Conservation (phyloP, 2,888 invertebrate species). For the Caenorhabditis sinica region DNA sequence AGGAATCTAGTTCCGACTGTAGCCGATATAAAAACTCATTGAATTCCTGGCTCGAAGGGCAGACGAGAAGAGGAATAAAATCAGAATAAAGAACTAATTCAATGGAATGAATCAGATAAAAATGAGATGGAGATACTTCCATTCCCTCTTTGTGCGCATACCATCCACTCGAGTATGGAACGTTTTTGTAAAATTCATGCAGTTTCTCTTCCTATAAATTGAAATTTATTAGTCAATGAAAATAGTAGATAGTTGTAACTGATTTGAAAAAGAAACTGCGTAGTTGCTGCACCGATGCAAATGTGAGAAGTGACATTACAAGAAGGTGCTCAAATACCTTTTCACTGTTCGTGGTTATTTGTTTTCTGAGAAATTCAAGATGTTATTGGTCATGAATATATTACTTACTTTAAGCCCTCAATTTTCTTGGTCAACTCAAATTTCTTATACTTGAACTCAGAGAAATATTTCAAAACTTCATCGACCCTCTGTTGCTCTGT, state of each 20-base stretch:
- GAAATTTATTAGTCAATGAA: not conserved
- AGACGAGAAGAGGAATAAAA: slow-evolving; percentile 52
- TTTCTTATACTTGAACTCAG: slow-evolving; percentile 41
- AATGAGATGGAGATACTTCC: slow-evolving; percentile 30
- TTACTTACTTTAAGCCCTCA: slow-evolving; percentile 17
- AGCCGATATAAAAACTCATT: slow-evolving; percentile 15
- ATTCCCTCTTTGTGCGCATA: slow-evolving; percentile 27
- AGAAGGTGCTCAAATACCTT: slow-evolving; percentile 46
- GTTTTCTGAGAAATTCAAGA: not conserved
- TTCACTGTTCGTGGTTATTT: slow-evolving; percentile 19
- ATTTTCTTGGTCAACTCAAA: slow-evolving; percentile 32
- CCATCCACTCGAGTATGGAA: slow-evolving; percentile 48
- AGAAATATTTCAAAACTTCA: slow-evolving; percentile 32
- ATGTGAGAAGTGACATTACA: slow-evolving; percentile 30
- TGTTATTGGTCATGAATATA: not conserved
- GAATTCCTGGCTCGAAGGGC: slow-evolving; percentile 46
- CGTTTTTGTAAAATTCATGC: slow-evolving; percentile 34
- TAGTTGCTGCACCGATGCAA: slow-evolving; percentile 29
- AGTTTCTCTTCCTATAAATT: slow-evolving; percentile 11
- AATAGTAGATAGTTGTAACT: not conserved
- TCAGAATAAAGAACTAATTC: slow-evolving; percentile 38
- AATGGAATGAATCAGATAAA: slow-evolving; percentile 49
- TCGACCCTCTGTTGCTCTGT: slow-evolving; percentile 23
- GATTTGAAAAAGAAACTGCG: slow-evolving; percentile 32
- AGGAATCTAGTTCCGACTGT: slow-evolving; percentile 42